phyloP scores from a whole-genome alignment of 2,113 vertebrate species.

The Ondatra zibethicus region DNA sequence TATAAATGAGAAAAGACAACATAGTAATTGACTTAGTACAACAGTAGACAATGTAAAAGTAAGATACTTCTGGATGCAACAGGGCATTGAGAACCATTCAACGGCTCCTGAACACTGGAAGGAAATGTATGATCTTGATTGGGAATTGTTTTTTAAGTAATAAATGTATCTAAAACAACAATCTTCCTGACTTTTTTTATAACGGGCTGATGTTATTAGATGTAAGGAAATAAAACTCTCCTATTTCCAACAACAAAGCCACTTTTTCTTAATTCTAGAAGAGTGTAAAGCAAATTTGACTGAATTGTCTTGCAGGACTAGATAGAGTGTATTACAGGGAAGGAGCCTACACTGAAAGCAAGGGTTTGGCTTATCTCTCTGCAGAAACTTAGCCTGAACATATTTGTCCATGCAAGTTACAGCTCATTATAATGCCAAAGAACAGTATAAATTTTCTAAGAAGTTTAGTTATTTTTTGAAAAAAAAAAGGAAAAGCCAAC shows the following conservation, averaged over 20 bases:
- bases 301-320: not conserved
- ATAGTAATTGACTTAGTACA: slow-evolving; percentile 78
- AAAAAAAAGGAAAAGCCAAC: not conserved
- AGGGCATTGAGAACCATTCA: slow-evolving; percentile 9
- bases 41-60: slow-evolving; percentile 31
- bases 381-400: not conserved
- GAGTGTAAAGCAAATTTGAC: slow-evolving; percentile 22
- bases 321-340: not conserved
- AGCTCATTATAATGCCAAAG: not conserved
- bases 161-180: not conserved
- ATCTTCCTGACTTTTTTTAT: slow-evolving; percentile 15
- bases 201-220: not conserved
- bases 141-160: slow-evolving; percentile 29
- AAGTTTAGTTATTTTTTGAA: not conserved
- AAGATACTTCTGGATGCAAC: slow-evolving; percentile 45
- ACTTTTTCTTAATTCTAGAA: not conserved
- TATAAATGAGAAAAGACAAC: slow-evolving; percentile 81
- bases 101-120: not conserved
- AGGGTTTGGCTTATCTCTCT: not conserved
- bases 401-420: not conserved
- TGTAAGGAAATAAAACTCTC: not conserved
- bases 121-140: not conserved
- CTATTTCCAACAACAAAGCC: not conserved
- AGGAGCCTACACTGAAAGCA: not conserved
- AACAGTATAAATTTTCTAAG: not conserved